A percentile compares a stretch with the other conserved stretches of the same genome.
phyloP scores from a whole-genome alignment of 2,888 invertebrate genomes.

The Lepidochrysops patricia region DNA sequence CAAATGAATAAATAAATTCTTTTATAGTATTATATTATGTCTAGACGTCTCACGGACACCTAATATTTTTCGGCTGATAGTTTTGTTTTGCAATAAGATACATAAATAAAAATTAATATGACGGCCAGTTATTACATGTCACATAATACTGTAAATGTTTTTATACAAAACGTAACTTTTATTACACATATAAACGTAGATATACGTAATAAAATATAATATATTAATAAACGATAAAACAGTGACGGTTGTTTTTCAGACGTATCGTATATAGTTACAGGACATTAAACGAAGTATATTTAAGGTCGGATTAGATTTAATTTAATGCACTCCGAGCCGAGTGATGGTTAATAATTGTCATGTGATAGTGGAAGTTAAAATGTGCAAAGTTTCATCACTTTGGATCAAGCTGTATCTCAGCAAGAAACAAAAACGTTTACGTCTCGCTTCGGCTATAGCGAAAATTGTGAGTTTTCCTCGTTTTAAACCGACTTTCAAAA shows the following conservation, averaged over 20 bases:
- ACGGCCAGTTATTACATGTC: neutral
- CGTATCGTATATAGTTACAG: neutral
- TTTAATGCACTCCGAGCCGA: neutral
- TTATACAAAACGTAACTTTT: neutral
- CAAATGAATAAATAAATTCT: no score
- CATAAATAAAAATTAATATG: neutral
- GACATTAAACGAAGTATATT: neutral
- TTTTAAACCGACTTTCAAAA: no score
- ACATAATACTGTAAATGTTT: neutral
- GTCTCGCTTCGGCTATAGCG: neutral
- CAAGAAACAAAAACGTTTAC: neutral
- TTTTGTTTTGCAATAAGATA: neutral
- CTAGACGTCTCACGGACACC: neutral
- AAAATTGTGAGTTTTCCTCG: neutral
- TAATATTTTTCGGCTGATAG: neutral
- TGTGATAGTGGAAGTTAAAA: neutral
- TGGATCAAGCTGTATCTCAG: neutral
- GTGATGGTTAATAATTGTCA: neutral
- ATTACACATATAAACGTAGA: neutral
- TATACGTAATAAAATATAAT: neutral
- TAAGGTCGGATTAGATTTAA: neutral
- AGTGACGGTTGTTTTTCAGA: neutral
- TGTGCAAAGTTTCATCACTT: neutral
- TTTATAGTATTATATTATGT: neutral
- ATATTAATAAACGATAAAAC: neutral